phyloP scores from a whole-genome alignment of 2,888 invertebrate genomes.

The Protodeltote pygarga region DNA sequence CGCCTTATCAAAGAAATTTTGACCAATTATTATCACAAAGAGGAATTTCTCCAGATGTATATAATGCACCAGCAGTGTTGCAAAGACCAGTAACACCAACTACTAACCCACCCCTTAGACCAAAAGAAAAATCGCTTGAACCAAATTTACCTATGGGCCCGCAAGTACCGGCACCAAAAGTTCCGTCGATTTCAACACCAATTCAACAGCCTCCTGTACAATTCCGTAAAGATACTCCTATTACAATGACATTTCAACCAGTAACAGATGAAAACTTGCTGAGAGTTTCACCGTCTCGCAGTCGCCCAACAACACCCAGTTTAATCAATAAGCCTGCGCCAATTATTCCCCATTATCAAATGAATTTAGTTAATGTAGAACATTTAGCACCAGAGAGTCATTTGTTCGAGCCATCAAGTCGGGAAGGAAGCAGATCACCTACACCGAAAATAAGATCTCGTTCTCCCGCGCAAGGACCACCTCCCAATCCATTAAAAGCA shows the following conservation, averaged over 20 bases:
- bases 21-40: constrained; percentile 87
- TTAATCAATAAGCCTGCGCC: constrained; percentile 92
- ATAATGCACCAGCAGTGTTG: constrained; percentile 72
- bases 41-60: constrained; percentile 86
- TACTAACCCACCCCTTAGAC: constrained; percentile 73
- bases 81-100: constrained; percentile 77
- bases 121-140: constrained; percentile 69
- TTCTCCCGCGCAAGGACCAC: constrained; percentile 91
- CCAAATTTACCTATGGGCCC: constrained; percentile 56
- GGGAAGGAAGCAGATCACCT: constrained; percentile 88
- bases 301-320: constrained; percentile 90
- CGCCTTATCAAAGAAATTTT: constrained; percentile 89
- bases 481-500: constrained; percentile 89
- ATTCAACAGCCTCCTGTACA: constrained; percentile 63
- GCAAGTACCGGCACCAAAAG: constrained; percentile 56
- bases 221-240: constrained; percentile 82
- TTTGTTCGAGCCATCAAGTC: constrained; percentile 87
- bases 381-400: constrained; percentile 87
- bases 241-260: constrained; percentile 89
- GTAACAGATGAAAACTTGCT: constrained; percentile 86
- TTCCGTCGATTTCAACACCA: constrained; percentile 49
- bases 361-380: constrained; percentile 90
- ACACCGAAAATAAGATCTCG: constrained; percentile 88
- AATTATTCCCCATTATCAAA: constrained; percentile 92
- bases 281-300: constrained; percentile 84